These are phyloP conservation scores for Tenebrio molitor DNA, from an alignment of 1,140 invertebrate species.

Conservation along the genomic window DNA sequence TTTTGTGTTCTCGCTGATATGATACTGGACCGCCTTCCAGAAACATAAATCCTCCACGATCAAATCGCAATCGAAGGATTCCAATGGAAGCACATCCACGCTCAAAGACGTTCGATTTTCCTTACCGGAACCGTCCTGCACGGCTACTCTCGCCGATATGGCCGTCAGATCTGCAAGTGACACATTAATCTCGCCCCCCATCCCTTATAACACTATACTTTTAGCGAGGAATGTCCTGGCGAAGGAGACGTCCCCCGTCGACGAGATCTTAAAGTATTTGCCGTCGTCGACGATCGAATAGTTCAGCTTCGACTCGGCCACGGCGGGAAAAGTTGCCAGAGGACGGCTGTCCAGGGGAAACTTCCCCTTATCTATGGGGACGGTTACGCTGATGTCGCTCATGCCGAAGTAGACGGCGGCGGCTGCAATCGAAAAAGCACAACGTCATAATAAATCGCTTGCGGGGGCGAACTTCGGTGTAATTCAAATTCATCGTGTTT, in stretches of 20 bases:
- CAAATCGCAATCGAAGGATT: slow-evolving; percentile 55
- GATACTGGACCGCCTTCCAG: slow-evolving; percentile 56
- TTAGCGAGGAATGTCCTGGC: slow-evolving; percentile 32
- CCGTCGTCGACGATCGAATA: slow-evolving; percentile 19
- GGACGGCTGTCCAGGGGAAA: slow-evolving; percentile 24
- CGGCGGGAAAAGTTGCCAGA: not conserved
- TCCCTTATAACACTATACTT: not conserved
- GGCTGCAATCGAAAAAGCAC: slow-evolving; percentile 20
- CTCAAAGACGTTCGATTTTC: slow-evolving; percentile 50
- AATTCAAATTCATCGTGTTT: slow-evolving; percentile 3
- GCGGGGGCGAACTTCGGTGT: slow-evolving; percentile 15
- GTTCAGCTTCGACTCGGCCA: slow-evolving; percentile 29
- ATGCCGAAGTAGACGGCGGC: slow-evolving; percentile 51
- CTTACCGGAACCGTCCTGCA: slow-evolving; percentile 50
- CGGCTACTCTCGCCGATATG: slow-evolving; percentile 47
- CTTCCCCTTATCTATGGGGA: slow-evolving; percentile 48
- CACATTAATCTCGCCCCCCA: slow-evolving; percentile 1
- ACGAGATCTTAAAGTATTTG: not conserved
- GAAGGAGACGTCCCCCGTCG: slow-evolving; percentile 17
- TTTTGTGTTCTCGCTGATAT: slow-evolving; percentile 53
- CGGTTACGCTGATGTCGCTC: slow-evolving; percentile 47
- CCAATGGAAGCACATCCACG: slow-evolving; percentile 48
- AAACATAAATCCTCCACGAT: slow-evolving; percentile 58
- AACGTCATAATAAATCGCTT: slow-evolving; percentile 7
- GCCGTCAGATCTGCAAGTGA: slow-evolving; percentile 49